Conservation (phyloP, 2,113 vertebrate genomes). For the Sebastes schlegelii region DNA sequence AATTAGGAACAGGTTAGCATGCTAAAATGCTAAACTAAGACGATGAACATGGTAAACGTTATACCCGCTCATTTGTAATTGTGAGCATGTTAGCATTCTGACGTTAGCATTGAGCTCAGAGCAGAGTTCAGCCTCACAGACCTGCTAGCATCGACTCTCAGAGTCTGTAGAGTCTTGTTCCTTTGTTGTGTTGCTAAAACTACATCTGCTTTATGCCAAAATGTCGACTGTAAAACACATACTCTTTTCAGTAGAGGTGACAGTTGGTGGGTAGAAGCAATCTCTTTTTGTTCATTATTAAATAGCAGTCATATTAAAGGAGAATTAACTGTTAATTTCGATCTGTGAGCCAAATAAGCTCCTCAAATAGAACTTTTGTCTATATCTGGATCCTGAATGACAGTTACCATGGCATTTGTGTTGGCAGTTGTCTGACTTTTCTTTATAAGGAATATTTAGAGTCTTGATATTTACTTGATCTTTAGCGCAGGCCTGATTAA, state of each 20-base stretch:
- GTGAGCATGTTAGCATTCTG: neutral
- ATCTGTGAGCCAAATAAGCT: slow-evolving; percentile 7
- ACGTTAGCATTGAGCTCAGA: neutral
- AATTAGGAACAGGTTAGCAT: too few relatives aligned
- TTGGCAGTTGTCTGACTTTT: slow-evolving; percentile 26
- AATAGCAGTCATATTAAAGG: slow-evolving; percentile 17
- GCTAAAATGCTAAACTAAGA: neutral
- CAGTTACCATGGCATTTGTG: slow-evolving; percentile 49
- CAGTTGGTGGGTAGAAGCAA: neutral
- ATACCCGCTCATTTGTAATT: neutral
- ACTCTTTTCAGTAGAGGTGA: neutral
- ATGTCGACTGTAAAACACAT: neutral
- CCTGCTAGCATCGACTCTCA: neutral
- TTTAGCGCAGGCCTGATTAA: slow-evolving; percentile 31
- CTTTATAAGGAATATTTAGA: slow-evolving; percentile 32
- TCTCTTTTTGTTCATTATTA: slow-evolving; percentile 1
- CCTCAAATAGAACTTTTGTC: slow-evolving; percentile 14
- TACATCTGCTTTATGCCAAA: neutral
- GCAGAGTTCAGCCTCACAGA: neutral
- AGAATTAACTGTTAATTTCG: neutral
- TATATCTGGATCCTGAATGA: slow-evolving; percentile 37
- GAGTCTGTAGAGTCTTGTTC: neutral
- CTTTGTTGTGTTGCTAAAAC: neutral
- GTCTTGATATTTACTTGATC: slow-evolving; percentile 52
- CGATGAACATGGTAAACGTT: neutral